Conservation (phyloP, 2,888 invertebrate species). For the Clanis bilineata region DNA sequence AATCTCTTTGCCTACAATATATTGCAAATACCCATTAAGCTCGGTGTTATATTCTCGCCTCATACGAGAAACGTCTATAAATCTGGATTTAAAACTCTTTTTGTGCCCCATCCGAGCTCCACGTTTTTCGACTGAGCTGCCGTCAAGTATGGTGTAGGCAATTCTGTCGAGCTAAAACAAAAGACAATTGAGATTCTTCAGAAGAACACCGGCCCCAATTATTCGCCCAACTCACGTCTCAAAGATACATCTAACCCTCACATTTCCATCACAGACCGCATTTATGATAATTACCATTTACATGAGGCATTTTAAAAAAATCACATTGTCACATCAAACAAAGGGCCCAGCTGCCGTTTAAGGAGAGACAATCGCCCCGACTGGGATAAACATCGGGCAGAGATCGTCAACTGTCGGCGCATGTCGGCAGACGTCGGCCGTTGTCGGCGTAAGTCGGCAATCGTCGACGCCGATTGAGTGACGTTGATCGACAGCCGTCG, state of each 20-base stretch:
- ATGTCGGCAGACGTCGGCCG: constrained; percentile 49
- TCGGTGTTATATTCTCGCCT: too few species aligned
- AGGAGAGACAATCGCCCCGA: constrained; percentile 70
- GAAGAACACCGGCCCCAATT: constrained; percentile 9
- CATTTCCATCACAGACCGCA: constrained; percentile 40
- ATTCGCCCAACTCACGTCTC: constrained; percentile 12
- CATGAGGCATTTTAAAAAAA: constrained; percentile 47
- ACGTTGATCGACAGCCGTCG: constrained; percentile 74
- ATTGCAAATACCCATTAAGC: too few species aligned
- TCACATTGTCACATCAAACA: constrained; percentile 59
- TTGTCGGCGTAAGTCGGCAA: constrained; percentile 47
- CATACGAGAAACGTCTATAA: too few species aligned
- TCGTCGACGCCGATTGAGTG: constrained; percentile 52
- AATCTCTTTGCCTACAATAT: too few species aligned
- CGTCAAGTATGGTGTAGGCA: background rate
- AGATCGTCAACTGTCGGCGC: constrained; percentile 65
- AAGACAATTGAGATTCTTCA: background rate
- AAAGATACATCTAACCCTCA: constrained; percentile 13
- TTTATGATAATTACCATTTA: constrained; percentile 70
- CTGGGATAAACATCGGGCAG: constrained; percentile 69
- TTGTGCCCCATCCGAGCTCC: background rate
- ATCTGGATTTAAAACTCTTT: background rate
- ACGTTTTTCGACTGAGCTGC: background rate
- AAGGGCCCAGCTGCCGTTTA: constrained; percentile 64
- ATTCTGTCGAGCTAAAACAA: background rate